phyloP scores from a whole-genome alignment of 2,113 vertebrate genomes.

The Catharus bicknelli region DNA sequence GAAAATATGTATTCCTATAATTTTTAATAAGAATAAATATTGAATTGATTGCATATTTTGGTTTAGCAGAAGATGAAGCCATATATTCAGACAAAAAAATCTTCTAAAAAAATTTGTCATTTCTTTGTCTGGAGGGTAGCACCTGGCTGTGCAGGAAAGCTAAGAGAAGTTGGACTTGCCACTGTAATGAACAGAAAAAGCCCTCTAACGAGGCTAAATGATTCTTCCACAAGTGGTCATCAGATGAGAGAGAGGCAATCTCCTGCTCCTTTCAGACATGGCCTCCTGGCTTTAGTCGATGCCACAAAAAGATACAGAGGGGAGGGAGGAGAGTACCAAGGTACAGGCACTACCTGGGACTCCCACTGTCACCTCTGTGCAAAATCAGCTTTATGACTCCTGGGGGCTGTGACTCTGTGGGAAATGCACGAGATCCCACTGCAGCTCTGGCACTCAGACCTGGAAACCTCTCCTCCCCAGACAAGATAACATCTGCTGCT shows the following conservation, averaged over 20 bases:
- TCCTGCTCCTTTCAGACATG: neutral
- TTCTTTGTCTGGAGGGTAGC: neutral
- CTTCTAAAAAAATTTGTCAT: neutral
- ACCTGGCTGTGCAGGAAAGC: neutral
- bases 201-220: neutral
- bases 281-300: neutral
- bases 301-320: neutral
- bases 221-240: neutral
- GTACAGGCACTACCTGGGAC: neutral
- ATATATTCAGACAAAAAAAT: neutral
- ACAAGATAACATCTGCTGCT: neutral
- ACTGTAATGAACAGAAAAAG: neutral
- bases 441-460: neutral
- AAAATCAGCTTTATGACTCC: neutral
- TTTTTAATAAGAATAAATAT: neutral
- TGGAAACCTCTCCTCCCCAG: neutral
- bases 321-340: neutral
- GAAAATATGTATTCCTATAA: neutral
- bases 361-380: accelerated
- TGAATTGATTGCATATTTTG: neutral
- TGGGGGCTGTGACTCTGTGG: accelerated
- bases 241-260: neutral
- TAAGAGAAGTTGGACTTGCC: neutral
- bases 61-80: neutral
- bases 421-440: neutral